Evolutionary conservation across 2,113 vertebrate genomes (phyloP), one percentile per base, ranked within the genome.

Genomic region (Phocoena phocoena): DNA sequence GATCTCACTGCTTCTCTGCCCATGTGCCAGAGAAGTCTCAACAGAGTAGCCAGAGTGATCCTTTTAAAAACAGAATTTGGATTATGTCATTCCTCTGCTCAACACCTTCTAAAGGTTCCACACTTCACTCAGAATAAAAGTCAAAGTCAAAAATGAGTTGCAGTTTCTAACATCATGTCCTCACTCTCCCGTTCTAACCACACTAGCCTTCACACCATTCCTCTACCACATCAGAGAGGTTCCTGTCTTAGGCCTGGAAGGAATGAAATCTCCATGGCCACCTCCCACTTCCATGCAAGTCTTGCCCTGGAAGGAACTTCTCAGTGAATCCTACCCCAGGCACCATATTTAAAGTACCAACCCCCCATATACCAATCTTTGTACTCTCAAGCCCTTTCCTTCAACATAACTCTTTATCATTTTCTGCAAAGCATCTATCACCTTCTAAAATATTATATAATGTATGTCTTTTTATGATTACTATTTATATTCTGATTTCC

Each of bases 31-130:
- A 17, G 74, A 81, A 79, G 1, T 41, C 20, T 80, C 14, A 33
- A 77, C 7, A 80, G 23, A 71, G 4, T 18, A 53, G 21, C n/a
- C 26, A 55, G 79, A 92, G 13, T 47, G 12, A 86, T 53, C 10
- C 28, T 94, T 87, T 68, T 14, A 93, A 95, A 93, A 77, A 50
- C 25, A n/a, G 8, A 74, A 38, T 68, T 53, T 92, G 3, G 20
- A 71, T 87, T 76, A 38, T 76, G 36, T 36, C 36, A n/a, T 80
- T 81, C 14, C 17, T 68, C 6, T 65, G 2, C 26, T 85, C 13
- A 50, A 87, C 85, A 83, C 21, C 6, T 62, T 88, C 14, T 55
- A 84, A 94, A 88, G 10, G 2, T 11, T 65, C 2, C 8, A 36
- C 9, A 26, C 73, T 88, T 76, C 31, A 55, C 73, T 83, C 31